phyloP scores from a whole-genome alignment of 2,797 vertebrate species.

The Tinamus major region DNA sequence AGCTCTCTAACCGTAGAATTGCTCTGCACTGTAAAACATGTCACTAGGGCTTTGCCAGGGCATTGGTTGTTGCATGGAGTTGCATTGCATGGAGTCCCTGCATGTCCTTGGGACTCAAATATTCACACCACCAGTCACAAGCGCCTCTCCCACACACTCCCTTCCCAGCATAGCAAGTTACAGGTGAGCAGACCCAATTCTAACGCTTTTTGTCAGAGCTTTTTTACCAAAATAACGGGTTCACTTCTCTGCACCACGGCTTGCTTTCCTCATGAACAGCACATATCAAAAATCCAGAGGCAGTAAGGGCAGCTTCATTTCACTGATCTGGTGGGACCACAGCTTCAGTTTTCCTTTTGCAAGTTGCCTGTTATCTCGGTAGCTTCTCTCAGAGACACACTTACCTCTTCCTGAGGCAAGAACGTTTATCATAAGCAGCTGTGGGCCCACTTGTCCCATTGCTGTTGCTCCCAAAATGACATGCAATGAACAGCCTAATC shows the following conservation, averaged over 20 bases:
- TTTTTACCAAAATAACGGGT: background rate
- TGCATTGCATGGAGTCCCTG: too few relatives aligned
- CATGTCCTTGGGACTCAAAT: background rate
- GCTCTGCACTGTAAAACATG: background rate
- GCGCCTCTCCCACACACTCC: background rate
- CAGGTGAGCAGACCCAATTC: background rate
- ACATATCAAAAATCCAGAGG: background rate
- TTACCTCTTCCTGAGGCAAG: background rate
- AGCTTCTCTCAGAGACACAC: background rate
- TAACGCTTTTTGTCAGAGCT: background rate
- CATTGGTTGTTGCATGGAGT: rapidly evolving
- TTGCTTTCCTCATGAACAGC: background rate
- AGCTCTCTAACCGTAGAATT: constrained; percentile 26
- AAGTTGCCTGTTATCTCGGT: background rate
- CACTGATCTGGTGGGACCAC: background rate
- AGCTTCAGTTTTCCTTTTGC: background rate
- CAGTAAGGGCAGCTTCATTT: background rate
- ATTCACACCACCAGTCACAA: background rate
- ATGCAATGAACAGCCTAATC: background rate
- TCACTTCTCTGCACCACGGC: background rate
- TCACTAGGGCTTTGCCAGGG: background rate
- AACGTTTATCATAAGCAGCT: background rate
- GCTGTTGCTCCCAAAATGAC: background rate
- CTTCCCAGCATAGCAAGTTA: background rate
- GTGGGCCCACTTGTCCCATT: background rate